A percentile compares a stretch with the other conserved stretches of the same genome.
Evolutionary conservation across 1,140 invertebrate genomes (phyloP).

Genomic region (Elymnias hypermnestra): DNA sequence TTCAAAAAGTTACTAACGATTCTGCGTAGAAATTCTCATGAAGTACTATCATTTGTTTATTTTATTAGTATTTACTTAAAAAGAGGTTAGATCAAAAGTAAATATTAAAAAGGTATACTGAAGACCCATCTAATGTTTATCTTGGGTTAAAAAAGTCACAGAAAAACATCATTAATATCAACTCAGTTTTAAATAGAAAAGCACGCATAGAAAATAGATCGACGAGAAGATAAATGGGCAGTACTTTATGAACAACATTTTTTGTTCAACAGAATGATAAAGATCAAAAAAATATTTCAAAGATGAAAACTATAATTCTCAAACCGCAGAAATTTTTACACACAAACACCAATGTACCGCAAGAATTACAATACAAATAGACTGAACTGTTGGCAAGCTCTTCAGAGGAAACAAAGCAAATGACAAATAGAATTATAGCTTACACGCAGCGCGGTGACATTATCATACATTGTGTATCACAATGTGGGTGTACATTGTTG

Average conservation of each 20-base stretch:
- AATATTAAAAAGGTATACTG: no score
- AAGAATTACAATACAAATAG: conserved; percentile 33
- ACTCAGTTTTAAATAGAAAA: not conserved
- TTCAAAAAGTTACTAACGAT: no score
- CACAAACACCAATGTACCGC: conserved; percentile 3
- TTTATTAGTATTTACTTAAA: no score
- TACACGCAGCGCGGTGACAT: conserved; percentile 25
- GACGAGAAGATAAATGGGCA: not conserved
- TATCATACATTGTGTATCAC: conserved; percentile 26
- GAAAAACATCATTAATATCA: no score
- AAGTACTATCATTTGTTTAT: no score
- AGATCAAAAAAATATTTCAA: conserved; percentile 4
- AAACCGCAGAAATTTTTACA: conserved; percentile 5
- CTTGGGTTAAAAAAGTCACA: no score
- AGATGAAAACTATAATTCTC: conserved; percentile 2
- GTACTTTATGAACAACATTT: conserved; percentile 4
- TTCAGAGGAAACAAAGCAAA: conserved; percentile 44
- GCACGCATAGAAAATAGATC: no score
- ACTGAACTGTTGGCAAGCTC: conserved; percentile 40
- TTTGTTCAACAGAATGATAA: not conserved
- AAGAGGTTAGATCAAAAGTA: no score
- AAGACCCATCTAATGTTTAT: no score
- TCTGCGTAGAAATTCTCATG: no score
- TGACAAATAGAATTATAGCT: conserved; percentile 40
- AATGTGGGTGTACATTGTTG: conserved; percentile 22